Percentiles rank a stretch among this genome's conserved stretches.
These are phyloP conservation scores for Planococcus citri DNA, from an alignment of 1,140 invertebrate genomes.

Conservation along the genomic window DNA sequence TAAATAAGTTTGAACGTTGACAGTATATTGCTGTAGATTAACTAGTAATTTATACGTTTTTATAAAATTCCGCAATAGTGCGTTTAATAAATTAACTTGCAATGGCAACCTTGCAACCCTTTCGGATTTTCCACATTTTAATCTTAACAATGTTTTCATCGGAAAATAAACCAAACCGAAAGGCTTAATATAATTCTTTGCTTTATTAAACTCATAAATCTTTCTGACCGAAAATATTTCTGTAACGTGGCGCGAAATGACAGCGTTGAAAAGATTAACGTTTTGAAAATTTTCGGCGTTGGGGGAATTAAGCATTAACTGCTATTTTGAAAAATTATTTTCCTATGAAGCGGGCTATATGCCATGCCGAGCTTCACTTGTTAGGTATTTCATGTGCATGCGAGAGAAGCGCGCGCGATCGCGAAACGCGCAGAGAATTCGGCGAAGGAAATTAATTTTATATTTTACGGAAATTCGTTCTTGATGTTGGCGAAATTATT, in stretches of 20 bases:
- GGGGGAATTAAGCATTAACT: neutral
- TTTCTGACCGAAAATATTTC: slow-evolving; percentile 13
- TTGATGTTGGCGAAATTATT: neutral
- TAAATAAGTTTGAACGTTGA: neutral
- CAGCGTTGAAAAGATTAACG: slow-evolving; percentile 16
- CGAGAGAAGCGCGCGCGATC: no score
- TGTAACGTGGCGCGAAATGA: slow-evolving; percentile 16
- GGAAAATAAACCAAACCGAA: slow-evolving; percentile 6
- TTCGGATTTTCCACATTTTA: slow-evolving; percentile 12
- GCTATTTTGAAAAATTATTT: slow-evolving; percentile 1
- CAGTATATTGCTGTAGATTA: neutral
- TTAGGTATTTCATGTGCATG: neutral
- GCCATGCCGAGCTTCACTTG: neutral
- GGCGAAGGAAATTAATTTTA: neutral
- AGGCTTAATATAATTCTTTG: slow-evolving; percentile 18
- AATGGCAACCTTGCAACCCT: neutral
- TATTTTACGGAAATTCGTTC: neutral
- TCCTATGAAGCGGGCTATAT: slow-evolving; percentile 5
- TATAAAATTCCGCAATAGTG: neutral
- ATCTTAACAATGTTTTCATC: neutral
- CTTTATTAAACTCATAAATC: slow-evolving; percentile 20
- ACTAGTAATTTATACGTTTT: neutral
- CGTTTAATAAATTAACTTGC: slow-evolving; percentile 14
- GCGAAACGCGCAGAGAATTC: neutral
- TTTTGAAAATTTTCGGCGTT: slow-evolving; percentile 5